phyloP scores from a whole-genome alignment of 2,113 vertebrate genomes.

The Arothron firmamentum region DNA sequence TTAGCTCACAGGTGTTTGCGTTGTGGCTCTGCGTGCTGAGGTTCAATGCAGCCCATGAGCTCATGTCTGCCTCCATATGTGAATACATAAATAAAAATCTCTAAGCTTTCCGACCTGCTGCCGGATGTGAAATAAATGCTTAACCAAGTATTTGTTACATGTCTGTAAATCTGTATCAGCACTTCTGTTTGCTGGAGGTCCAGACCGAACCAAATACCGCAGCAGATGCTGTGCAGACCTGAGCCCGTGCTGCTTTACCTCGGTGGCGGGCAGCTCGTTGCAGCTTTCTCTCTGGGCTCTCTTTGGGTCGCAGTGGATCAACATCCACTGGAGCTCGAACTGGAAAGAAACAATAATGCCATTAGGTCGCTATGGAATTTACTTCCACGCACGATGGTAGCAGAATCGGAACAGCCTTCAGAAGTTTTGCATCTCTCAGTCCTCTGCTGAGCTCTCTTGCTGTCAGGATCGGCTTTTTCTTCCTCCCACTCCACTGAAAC shows the following conservation, averaged over 20 bases:
- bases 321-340: conserved; percentile 84
- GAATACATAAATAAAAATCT: background rate
- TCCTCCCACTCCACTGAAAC: background rate
- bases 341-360: conserved; percentile 42
- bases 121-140: conserved; percentile 15
- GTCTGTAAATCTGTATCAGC: conserved; percentile 23
- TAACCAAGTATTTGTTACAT: conserved; percentile 9
- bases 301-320: conserved; percentile 82
- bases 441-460: background rate
- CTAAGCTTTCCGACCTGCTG: background rate
- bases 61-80: conserved; percentile 10
- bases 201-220: conserved; percentile 44
- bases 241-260: conserved; percentile 67
- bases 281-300: conserved; percentile 80
- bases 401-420: background rate
- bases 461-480: conserved; percentile 50
- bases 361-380: background rate
- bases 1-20: background rate
- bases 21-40: conserved; percentile 12
- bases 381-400: background rate
- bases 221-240: conserved; percentile 30
- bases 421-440: no score
- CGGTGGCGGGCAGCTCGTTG: conserved; percentile 74
- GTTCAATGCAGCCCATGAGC: conserved; percentile 22
- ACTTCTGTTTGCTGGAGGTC: conserved; percentile 11